phyloP scores from a whole-genome alignment of 2,888 invertebrate genomes.

The Electrophaes corylata region DNA sequence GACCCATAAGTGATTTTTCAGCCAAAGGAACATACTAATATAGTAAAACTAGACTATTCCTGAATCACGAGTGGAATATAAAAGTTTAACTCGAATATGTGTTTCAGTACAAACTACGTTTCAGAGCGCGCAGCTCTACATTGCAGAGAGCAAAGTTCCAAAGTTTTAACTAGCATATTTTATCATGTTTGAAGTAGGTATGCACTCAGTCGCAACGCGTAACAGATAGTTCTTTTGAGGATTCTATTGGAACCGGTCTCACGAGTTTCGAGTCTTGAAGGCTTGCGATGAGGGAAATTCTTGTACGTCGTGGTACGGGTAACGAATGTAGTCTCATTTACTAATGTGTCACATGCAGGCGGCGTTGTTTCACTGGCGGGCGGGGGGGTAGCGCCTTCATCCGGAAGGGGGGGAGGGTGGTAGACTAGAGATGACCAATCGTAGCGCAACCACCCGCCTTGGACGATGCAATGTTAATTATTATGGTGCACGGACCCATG shows the following conservation, averaged over 20 bases:
- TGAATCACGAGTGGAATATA: slow-evolving; percentile 24
- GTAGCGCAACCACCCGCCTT: slow-evolving; percentile 54
- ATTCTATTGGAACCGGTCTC: slow-evolving; percentile 34
- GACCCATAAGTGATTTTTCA: background rate
- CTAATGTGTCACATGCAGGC: slow-evolving; percentile 85
- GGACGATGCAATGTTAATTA: slow-evolving; percentile 71
- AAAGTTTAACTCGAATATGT: slow-evolving; percentile 32
- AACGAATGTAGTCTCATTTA: slow-evolving; percentile 85
- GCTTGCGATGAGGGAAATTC: slow-evolving; percentile 67
- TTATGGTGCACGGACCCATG: slow-evolving; percentile 55
- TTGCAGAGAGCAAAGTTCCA: slow-evolving; percentile 27
- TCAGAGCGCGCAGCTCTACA: slow-evolving; percentile 26
- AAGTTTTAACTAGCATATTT: slow-evolving; percentile 40
- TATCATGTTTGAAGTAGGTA: slow-evolving; percentile 34
- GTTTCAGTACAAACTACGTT: slow-evolving; percentile 23
- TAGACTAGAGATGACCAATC: slow-evolving; percentile 69
- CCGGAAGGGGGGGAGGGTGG: slow-evolving; percentile 32
- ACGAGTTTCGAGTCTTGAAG: slow-evolving; percentile 33
- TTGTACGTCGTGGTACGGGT: slow-evolving; percentile 61
- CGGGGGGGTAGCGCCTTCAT: slow-evolving; percentile 39
- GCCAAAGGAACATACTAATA: background rate
- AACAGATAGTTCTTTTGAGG: slow-evolving; percentile 35
- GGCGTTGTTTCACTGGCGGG: slow-evolving; percentile 73
- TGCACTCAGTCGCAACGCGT: slow-evolving; percentile 36
- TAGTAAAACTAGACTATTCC: slow-evolving; percentile 2